These are phyloP conservation scores for Turritopsis rubra DNA, from an alignment of 30 jellyfish, hydroid and myxozoan genomes.

Conservation along the genomic window DNA sequence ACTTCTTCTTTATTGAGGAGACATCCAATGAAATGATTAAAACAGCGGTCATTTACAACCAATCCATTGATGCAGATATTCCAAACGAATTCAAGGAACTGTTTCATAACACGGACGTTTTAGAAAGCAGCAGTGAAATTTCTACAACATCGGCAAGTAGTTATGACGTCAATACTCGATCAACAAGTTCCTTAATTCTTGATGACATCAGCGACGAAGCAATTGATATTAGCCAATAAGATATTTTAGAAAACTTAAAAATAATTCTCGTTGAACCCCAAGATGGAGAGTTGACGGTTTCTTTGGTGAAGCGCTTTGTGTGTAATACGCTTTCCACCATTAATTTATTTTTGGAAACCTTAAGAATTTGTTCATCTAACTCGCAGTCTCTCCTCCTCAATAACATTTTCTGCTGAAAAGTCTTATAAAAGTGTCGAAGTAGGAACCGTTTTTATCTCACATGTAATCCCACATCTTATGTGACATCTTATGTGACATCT, in stretches of 20 bases:
- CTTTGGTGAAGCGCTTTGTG: too few species aligned
- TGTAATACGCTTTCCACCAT: too few species aligned
- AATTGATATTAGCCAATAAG: background rate
- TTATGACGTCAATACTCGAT: background rate
- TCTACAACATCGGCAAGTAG: background rate
- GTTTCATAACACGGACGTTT: slow-evolving; percentile 3
- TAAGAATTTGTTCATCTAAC: too few species aligned
- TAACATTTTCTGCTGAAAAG: too few species aligned
- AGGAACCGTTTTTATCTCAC: too few species aligned
- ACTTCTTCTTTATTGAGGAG: background rate
- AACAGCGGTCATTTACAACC: background rate
- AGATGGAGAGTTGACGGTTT: too few species aligned
- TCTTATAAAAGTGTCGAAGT: too few species aligned
- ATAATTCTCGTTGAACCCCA: too few species aligned
- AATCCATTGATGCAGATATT: background rate
- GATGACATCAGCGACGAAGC: background rate
- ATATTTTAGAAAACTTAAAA: background rate
- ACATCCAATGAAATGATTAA: background rate
- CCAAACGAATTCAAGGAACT: background rate
- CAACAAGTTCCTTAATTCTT: background rate
- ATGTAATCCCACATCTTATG: too few species aligned
- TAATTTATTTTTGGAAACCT: too few species aligned
- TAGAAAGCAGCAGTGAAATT: background rate
- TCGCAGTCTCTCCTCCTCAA: too few species aligned
- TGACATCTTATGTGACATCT: too few species aligned